Conservation (phyloP, 2,888 invertebrate species). For the Hermodice carunculata region DNA sequence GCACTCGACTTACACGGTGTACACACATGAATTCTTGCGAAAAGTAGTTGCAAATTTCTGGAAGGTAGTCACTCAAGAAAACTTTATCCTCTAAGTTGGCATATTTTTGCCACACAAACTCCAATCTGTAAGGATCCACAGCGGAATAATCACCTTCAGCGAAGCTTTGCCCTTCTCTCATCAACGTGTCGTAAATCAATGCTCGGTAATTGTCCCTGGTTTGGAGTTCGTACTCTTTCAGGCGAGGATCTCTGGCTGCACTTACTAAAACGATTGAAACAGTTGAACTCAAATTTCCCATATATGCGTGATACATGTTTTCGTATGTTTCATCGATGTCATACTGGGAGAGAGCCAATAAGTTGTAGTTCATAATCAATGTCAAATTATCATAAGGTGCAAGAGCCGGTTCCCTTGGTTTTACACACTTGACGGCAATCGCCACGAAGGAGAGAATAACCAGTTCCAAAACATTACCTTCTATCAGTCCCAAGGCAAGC, state of each 20-base stretch:
- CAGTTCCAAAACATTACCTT: conserved; percentile 33
- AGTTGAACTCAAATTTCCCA: conserved; percentile 53
- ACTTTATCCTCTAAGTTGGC: conserved; percentile 54
- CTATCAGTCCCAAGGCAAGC: conserved; percentile 50
- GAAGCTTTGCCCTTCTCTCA: conserved; percentile 51
- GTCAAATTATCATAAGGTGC: conserved; percentile 37
- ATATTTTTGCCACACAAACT: conserved; percentile 53
- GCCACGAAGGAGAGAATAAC: not conserved
- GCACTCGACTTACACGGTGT: conserved; percentile 53
- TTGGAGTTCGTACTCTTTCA: conserved; percentile 38
- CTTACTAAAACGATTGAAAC: conserved; percentile 56
- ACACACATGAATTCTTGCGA: conserved; percentile 60
- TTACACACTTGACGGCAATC: not conserved
- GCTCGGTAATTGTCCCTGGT: conserved; percentile 49
- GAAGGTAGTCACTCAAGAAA: no score
- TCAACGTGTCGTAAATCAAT: conserved; percentile 51
- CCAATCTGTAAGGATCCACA: conserved; percentile 46
- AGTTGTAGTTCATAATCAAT: conserved; percentile 32
- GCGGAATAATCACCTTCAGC: conserved; percentile 45
- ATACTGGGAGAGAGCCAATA: conserved; percentile 46
- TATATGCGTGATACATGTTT: conserved; percentile 58
- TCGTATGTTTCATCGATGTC: conserved; percentile 57
- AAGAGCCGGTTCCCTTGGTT: not conserved
- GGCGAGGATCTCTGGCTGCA: conserved; percentile 49
- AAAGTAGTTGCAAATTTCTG: no score